Evolutionary conservation across 2,888 invertebrate genomes (phyloP).

Genomic region (Trissolcus brochymenae): DNA sequence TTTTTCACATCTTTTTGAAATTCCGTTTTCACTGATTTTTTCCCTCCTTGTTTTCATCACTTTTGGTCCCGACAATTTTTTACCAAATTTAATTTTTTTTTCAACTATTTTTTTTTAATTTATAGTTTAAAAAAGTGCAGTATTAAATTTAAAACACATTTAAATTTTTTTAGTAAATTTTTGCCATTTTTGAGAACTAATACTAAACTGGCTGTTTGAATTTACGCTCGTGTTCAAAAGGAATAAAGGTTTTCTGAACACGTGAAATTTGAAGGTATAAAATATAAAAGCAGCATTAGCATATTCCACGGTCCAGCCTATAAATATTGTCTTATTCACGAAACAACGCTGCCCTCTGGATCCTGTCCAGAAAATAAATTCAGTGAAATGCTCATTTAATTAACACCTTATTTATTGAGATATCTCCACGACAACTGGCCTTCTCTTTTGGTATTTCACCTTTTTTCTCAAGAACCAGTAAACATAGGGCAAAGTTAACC

Average conservation of each 20-base stretch:
- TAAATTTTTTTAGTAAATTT: neutral
- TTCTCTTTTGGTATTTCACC: conserved; percentile 54
- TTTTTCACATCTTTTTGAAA: conserved; percentile 1
- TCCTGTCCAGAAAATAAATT: conserved; percentile 69
- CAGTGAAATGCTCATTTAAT: conserved; percentile 74
- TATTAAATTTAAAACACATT: neutral
- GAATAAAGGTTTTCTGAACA: conserved; percentile 17
- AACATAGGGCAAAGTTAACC: conserved; percentile 48
- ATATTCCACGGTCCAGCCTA: conserved; percentile 63
- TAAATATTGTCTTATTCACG: conserved; percentile 75
- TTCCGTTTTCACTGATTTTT: neutral
- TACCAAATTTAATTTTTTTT: neutral
- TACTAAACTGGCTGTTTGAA: too few relatives aligned
- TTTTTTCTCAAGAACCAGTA: conserved; percentile 37
- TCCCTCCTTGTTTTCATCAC: neutral
- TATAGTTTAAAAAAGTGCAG: too few relatives aligned
- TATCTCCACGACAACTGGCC: conserved; percentile 62
- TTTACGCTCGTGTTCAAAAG: too few relatives aligned
- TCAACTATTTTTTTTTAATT: neutral
- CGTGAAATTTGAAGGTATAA: conserved; percentile 37
- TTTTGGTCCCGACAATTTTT: neutral
- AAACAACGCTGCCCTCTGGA: conserved; percentile 60
- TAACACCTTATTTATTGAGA: conserved; percentile 76
- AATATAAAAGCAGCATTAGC: conserved; percentile 50
- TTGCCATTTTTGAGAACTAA: neutral